Base-by-base conservation (phyloP, 2,797 vertebrate species). In the Danionella dracula region DNA sequence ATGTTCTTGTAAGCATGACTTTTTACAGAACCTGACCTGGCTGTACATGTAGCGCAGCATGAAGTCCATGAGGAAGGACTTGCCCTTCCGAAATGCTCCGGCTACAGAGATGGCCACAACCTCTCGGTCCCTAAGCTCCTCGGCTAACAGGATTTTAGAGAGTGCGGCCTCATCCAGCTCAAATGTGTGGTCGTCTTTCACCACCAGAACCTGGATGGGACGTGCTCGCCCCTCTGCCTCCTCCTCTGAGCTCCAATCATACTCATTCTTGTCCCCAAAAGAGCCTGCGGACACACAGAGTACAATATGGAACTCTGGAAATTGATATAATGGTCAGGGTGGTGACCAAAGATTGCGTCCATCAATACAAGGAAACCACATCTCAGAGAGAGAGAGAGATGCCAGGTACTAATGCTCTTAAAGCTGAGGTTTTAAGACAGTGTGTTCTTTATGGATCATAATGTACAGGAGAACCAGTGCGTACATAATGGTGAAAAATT, bases 21-120 rank as follows among this genome's bases (percentile, higher is more conserved):
- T 13, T 2, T n/a, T 2, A 4, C 20, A 50, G 7, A 11, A 5
- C 73, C 86, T 60, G 77, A 98, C 96, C 71, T 94, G 92, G 17
- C 90, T 94, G 87, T 98, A 97, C 96, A 99, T 98, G 80, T 95
- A 99, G 0, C 96, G 91, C 82, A 99, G 85, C 96, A 99, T 98
- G 82, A 99, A 99, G 85, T 99, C 96, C 96, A 99, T 97, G 67
- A 99, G 92, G 84, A 99, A 99, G 0, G 96, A 99, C 75, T 99
- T 99, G 21, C 96, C 96, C 87, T 99, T 98, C 6, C 96, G 90
- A 73, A 99, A 98, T 17, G 96, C 96, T 55, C 96, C 96, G 1
- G 96, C 96, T 9, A 99, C 96, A 0, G 96, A 99, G 65, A 99
- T 92, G 1, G 94, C 93, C 53, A 98, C 96, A 0, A 99, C 95